Base-by-base conservation (phyloP, 2,888 invertebrate species). In the Pammene aurita region DNA sequence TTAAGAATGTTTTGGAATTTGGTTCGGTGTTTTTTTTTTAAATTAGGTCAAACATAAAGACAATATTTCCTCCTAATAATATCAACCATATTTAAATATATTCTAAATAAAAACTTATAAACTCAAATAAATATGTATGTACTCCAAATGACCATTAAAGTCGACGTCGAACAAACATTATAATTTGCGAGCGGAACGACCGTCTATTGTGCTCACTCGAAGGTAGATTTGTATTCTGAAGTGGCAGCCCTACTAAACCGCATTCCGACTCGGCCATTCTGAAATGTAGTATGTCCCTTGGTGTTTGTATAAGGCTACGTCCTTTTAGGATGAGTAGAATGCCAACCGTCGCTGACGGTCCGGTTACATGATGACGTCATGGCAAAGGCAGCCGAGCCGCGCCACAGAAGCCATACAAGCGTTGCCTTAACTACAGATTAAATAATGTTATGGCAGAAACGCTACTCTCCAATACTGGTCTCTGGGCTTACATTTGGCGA, bases 281-380 rank as follows among this genome's bases (percentile, higher is more conserved):
- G 41, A 62, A 62, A 62, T 18, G 62, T 52, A 50, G 5, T 41
- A 62, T 6, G 62, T 41, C 38, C 13, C 18, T n/a, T 18, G 0
- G 18, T 52, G n/a, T 52, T 52, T 7, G 10, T 5, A 26, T 52
- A 52, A 26, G 34, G n/a, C 10, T 62, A 10, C 26, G 62, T 18
- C 52, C 41, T 2, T 62, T 62, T n/a, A n/a, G 38, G 38, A 13
- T n/a, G 16, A 26, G 26, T 35, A 2, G 26, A 13, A 74, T 77
- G 74, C 82, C 82, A 83, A 81, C 81, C 76, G 83, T 79, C 82
- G 82, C 80, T 80, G 82, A 63, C 67, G 82, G 84, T 86, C 77
- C 80, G 82, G 84, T 85, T 82, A 78, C 80, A 77, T 68, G 78
- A 74, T 92, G 90, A 92, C 91, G 92, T 92, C 92, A 92, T 72